Percentiles rank a stretch among this genome's conserved stretches.
These are phyloP conservation scores for Drosophila buzzatii DNA, from an alignment of 2,888 invertebrate genomes.

Conservation along the genomic window DNA sequence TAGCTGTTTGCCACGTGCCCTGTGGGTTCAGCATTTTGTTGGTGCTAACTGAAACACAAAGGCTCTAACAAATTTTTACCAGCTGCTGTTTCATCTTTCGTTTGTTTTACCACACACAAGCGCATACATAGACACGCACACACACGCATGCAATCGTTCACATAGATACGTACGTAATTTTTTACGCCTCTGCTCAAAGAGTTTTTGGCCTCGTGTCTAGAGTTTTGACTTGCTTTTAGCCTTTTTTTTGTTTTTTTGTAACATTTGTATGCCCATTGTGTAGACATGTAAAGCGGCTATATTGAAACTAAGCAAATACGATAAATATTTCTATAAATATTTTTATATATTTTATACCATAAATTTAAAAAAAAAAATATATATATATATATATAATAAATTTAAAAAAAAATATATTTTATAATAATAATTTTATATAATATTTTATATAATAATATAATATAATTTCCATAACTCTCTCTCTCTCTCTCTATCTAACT, in stretches of 20 bases:
- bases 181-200: slow-evolving; percentile 67
- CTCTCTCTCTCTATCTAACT: not conserved
- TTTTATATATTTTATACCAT: not conserved
- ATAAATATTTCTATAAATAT: not conserved
- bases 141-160: not conserved
- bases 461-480: not conserved
- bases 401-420: too few species aligned
- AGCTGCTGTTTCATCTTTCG: slow-evolving; percentile 69
- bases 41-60: slow-evolving; percentile 64
- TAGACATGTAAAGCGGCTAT: not conserved
- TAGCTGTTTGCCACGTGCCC: slow-evolving; percentile 43
- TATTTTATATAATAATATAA: not conserved
- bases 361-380: too few species aligned
- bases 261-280: not conserved
- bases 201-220: slow-evolving; percentile 52
- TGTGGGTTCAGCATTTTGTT: slow-evolving; percentile 32
- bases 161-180: slow-evolving; percentile 37
- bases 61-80: slow-evolving; percentile 56
- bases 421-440: not conserved
- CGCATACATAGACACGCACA: slow-evolving; percentile 18
- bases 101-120: slow-evolving; percentile 56
- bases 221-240: slow-evolving; percentile 21
- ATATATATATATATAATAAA: not conserved
- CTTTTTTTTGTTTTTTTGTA: slow-evolving; percentile 2
- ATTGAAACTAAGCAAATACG: not conserved